Evolutionary conservation across 2,113 vertebrate genomes (phyloP), one percentile per base, ranked within the genome.

Genomic region (Colaptes auratus): DNA sequence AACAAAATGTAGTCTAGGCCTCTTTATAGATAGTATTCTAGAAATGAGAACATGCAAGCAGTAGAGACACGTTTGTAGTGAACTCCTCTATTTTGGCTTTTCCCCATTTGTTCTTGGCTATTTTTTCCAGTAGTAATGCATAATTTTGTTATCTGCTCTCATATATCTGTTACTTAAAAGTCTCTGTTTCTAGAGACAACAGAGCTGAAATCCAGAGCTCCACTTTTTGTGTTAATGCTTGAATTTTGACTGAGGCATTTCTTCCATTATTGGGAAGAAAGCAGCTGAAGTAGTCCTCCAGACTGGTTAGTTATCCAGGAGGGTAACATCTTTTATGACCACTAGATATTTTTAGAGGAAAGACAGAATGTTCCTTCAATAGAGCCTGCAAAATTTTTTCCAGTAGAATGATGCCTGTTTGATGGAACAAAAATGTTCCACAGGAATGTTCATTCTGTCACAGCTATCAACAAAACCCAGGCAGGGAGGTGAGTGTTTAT

Each of bases 261-360:
- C 60, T 93, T 88, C 75, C 35, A 74, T 88, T 95, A 88, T 30
- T 88, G 75, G 58, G n/a, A 93, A 88, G 73, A 86, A 94, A 80
- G 61, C 53, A 81, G 64, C 52, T 74, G 74, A 93, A 92, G 33
- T 59, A 55, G 86, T 69, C 53, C 66, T 81, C 46, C 67, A 88
- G 58, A 82, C 69, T 77, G 30, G 46, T 53, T 91, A 33, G 33
- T 60, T 90, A 77, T 83, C 50, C 85, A 81, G 89, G 39, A 94
- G 50, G 46, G 50, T 82, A 76, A 88, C 53, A 52, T 88, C 87
- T 89, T 91, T 77, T 86, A 86, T 50, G 75, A 86, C 69, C 72
- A 91, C 35, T 18, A 81, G 44, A 58, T 94, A 92, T 95, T 95
- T 95, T 96, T 95, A 95, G 94, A 93, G 82, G 78, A 89, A 82